phyloP scores from a whole-genome alignment of 2,113 vertebrate species.

The Halcyon senegalensis region DNA sequence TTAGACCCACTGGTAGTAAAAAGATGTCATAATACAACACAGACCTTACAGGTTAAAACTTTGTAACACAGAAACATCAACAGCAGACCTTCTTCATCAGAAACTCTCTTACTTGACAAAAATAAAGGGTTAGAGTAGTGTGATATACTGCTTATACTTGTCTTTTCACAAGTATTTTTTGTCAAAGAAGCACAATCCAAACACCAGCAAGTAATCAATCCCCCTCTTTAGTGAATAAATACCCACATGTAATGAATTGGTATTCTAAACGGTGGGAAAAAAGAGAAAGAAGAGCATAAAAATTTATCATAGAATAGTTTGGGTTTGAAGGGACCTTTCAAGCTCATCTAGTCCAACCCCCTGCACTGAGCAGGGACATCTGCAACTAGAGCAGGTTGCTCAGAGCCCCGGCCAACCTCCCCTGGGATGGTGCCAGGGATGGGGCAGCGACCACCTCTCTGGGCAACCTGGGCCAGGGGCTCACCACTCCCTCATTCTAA shows the following conservation, averaged over 20 bases:
- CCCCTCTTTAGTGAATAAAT: neutral
- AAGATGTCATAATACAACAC: neutral
- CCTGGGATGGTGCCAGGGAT: too few relatives aligned
- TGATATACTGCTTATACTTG: neutral
- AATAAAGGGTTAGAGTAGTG: neutral
- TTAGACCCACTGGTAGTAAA: neutral
- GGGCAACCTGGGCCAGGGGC: too few relatives aligned
- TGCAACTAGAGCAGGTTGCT: too few relatives aligned
- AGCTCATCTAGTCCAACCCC: too few relatives aligned
- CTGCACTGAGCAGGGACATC: too few relatives aligned
- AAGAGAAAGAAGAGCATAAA: neutral
- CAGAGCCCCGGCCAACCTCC: too few relatives aligned
- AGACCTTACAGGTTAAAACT: neutral
- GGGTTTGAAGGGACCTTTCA: too few relatives aligned
- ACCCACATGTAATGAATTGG: neutral
- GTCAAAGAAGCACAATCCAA: neutral
- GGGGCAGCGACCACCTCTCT: too few relatives aligned
- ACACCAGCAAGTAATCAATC: neutral
- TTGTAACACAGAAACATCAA: neutral
- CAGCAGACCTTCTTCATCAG: rapidly evolving
- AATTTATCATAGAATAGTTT: neutral
- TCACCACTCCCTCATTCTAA: too few relatives aligned
- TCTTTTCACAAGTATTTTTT: neutral
- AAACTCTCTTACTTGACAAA: neutral
- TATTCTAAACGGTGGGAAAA: neutral